Evolutionary conservation across 2,888 invertebrate genomes (phyloP).

Genomic region (Dorcus parallelipipedus): DNA sequence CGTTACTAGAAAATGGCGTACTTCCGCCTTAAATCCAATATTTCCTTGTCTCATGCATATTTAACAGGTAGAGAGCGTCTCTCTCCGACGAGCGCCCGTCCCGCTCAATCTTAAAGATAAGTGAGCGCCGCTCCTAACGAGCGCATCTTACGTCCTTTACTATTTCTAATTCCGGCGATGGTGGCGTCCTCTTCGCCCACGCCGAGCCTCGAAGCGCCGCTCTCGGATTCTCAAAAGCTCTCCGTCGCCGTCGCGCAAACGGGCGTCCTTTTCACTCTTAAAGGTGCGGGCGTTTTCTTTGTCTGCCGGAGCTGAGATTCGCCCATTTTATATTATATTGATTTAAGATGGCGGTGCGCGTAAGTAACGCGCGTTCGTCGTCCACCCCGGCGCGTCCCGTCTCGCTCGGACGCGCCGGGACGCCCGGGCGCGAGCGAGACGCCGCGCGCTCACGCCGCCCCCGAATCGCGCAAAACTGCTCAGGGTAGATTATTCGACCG

Average conservation of each 20-base stretch:
- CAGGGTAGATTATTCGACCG: slow-evolving; percentile 43
- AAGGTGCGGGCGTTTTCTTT: slow-evolving; percentile 44
- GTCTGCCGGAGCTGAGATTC: slow-evolving; percentile 46
- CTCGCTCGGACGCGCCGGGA: slow-evolving; percentile 6
- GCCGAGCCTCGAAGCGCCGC: slow-evolving; percentile 6
- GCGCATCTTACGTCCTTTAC: slow-evolving; percentile 23
- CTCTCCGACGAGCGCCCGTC: slow-evolving; percentile 12
- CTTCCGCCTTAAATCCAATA: slow-evolving; percentile 47
- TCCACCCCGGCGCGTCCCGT: not conserved
- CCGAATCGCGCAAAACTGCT: slow-evolving; percentile 14
- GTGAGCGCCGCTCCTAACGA: slow-evolving; percentile 15
- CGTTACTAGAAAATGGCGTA: slow-evolving; percentile 45
- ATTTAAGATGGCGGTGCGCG: slow-evolving; percentile 47
- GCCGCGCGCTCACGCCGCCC: slow-evolving; percentile 1
- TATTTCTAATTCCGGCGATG: slow-evolving; percentile 19
- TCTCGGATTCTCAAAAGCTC: slow-evolving; percentile 22
- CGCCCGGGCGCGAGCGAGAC: slow-evolving; percentile 17
- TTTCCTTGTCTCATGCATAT: slow-evolving; percentile 48
- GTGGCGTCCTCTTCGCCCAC: slow-evolving; percentile 16
- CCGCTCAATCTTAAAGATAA: slow-evolving; percentile 23
- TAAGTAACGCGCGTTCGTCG: slow-evolving; percentile 22
- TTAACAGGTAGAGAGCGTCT: slow-evolving; percentile 39
- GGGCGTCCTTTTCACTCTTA: slow-evolving; percentile 37
- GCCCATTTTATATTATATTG: slow-evolving; percentile 51
- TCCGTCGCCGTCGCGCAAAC: slow-evolving; percentile 17